Evolutionary conservation across 64 coral and sea anemone species (phyloP).

Genomic region (Dendrophyllia cribrosa): DNA sequence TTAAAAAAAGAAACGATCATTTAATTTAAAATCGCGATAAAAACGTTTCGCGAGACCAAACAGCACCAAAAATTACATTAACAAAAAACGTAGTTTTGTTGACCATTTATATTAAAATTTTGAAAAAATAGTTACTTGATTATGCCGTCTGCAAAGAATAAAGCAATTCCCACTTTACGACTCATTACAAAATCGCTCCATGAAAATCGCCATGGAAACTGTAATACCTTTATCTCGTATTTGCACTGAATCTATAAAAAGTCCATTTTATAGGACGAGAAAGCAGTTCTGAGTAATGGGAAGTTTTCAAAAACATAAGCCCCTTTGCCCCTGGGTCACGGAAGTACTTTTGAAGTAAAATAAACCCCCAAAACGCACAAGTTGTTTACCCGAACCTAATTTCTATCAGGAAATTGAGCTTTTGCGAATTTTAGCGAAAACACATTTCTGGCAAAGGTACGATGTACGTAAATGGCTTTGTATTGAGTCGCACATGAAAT

Average conservation of each 20-base stretch:
- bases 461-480: conserved; percentile 10
- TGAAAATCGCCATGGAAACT: conserved; percentile 33
- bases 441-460: not conserved
- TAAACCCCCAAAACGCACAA: not conserved
- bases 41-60: too few relatives aligned
- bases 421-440: not conserved
- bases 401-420: not conserved
- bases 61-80: too few relatives aligned
- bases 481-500: conserved; percentile 14
- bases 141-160: not conserved
- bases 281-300: conserved; percentile 16
- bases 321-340: not conserved
- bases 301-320: not conserved
- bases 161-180: not conserved
- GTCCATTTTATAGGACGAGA: not conserved
- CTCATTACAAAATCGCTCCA: not conserved
- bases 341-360: not conserved
- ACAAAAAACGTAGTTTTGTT: too few relatives aligned
- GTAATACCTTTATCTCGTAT: not conserved
- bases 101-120: not conserved
- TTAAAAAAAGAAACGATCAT: too few relatives aligned
- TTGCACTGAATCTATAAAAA: not conserved
- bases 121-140: not conserved
- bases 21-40: too few relatives aligned
- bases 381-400: not conserved